phyloP scores from a whole-genome alignment of 1,140 invertebrate genomes.

The Bombus difficillimus region DNA sequence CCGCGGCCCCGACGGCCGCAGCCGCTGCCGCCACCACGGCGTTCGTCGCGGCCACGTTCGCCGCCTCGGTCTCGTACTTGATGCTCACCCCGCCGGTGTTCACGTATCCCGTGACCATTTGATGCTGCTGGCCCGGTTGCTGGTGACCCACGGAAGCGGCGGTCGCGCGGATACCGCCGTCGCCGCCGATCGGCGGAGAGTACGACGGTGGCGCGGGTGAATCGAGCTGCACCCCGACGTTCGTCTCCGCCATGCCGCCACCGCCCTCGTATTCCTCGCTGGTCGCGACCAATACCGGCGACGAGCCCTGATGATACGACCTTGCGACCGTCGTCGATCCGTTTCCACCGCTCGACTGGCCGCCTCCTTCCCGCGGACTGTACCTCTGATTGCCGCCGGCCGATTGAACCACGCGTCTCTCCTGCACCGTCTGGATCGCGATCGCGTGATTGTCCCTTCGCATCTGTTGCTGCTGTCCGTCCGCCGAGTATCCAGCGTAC shows the following conservation, averaged over 20 bases:
- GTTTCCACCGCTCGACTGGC: conserved; percentile 43
- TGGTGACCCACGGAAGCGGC: conserved; percentile 34
- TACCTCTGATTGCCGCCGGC: conserved; percentile 67
- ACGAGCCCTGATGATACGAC: conserved; percentile 76
- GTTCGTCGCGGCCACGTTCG: conserved; percentile 50
- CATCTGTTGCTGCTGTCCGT: conserved; percentile 71
- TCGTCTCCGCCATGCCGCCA: conserved; percentile 51
- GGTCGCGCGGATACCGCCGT: conserved; percentile 55
- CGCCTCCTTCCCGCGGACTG: conserved; percentile 71
- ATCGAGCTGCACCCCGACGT: conserved; percentile 55
- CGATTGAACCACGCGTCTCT: conserved; percentile 62
- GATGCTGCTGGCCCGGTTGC: conserved; percentile 9
- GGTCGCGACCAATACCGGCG: conserved; percentile 61
- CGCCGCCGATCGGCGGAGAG: conserved; percentile 71
- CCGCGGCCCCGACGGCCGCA: conserved; percentile 58
- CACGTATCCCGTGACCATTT: conserved; percentile 45
- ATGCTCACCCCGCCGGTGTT: conserved; percentile 30
- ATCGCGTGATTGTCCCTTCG: conserved; percentile 72
- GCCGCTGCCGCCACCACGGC: conserved; percentile 42
- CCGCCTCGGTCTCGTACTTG: conserved; percentile 58
- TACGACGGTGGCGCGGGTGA: conserved; percentile 72
- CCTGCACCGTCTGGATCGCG: conserved; percentile 65
- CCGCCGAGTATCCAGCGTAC: conserved; percentile 68
- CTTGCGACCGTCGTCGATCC: neutral
- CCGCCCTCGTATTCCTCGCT: conserved; percentile 73